Base-by-base conservation (phyloP, 2,797 vertebrate genomes). In the Enteromius viviparus region DNA sequence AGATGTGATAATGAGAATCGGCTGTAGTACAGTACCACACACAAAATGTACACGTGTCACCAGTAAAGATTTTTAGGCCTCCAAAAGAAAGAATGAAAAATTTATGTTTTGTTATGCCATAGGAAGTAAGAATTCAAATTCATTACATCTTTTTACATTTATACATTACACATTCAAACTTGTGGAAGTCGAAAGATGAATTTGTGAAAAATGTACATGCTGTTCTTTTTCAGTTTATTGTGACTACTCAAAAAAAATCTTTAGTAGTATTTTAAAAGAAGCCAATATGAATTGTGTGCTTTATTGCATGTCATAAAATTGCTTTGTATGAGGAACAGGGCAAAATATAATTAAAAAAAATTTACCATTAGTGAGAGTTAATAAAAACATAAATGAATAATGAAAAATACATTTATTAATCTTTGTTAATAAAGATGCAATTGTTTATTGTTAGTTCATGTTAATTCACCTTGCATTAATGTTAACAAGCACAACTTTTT, bases 1-100 rank as follows among this genome's bases (percentile, higher is more conserved):
- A 93, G 91, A 94, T 92, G 90, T 93, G 92, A 62, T 92, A 93
- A 94, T 93, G 82, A 91, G 75, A 86, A 75, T 19, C 68, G 26
- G 26, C 29, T 45, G 37, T 26, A 32, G 76, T 64, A 0, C 11
- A 42, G 37, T 40, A 40, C 37, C 37, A 8, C 37, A 40, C 37
- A 40, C 29, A 29, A 60, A 60, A 70, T 34, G 11, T 40, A n/a
- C 9, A 80, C 9, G 0, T 70, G 19, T n/a, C 12, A 1, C 11
- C 14, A 34, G 62, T 66, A 6, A 6, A 19, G 49, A 19, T 45
- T 19, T 58, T 53, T 3, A 55, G 10, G 6, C 19, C 8, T 19
- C 4, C 45, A 71, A 71, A 71, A 49, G 42, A 74, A 74, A 14
- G 9, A 72, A 34, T 21, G 9, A 51, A 32, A 49, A 26, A 71